Base-by-base conservation (phyloP, 2,797 vertebrate genomes). In the Loriculus beryllinus region DNA sequence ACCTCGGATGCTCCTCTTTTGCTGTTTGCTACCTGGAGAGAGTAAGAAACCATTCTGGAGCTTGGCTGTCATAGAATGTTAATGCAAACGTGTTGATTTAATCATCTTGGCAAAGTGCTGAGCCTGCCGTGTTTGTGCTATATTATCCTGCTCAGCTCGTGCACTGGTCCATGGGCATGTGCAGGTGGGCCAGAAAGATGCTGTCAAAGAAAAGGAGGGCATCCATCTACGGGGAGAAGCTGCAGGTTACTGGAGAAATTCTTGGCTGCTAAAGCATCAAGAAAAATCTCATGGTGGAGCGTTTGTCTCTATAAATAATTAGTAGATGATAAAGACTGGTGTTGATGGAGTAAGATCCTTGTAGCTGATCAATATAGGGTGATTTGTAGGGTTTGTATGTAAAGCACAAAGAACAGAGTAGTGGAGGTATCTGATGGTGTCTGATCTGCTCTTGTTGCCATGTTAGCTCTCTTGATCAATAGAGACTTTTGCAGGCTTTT, bases 91-190 rank as follows among this genome's bases (percentile, higher is more conserved):
- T 26, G 57, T 33, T 29, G 59, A 35, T 75, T 64, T 51, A 13
- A 57, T 43, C 74, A 68, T 31, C 51, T 42, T 0, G 6, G 51
- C 33, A 18, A 21, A 63, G 56, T 3, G 20, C 35, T 29, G 33
- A 59, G 83, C 31, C 39, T 57, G 10, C 2, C 1, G 5, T 26
- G 3, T n/a, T 42, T 0, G 1, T 22, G 60, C 21, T 35, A 52
- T n/a, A 4, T 56, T 39, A 9, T 45, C 18, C 37, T 40, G n/a
- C 48, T 68, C 54, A 9, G 54, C 56, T 68, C 29, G 42, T 28
- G 14, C 7, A 3, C 15, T 39, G 19, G 54, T 68, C 54, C 28
- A 1, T 23, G 28, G n/a, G 28, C 40, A 42, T 2, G 4, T 40
- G 33, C 40, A 42, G 45, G 35, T 52, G 40, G 62, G 60, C 31